Evolutionary conservation across 2,113 vertebrate species (phyloP), one percentile per base, ranked within the genome.

Genomic region (Isurus oxyrinchus): DNA sequence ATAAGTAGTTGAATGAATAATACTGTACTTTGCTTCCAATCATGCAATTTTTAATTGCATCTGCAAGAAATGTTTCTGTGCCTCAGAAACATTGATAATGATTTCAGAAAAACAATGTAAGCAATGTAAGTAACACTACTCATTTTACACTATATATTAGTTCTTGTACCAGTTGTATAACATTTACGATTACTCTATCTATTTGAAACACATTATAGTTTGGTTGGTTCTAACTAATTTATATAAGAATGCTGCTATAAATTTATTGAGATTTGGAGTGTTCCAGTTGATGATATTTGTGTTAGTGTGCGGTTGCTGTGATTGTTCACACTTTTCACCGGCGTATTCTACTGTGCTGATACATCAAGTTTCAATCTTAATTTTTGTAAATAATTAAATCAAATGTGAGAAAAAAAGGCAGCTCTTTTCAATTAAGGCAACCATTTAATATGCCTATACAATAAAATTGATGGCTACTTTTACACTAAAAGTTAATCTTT

Each of bases 141-240:
- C 49, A 87, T 25, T 87, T 23, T 53, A 87, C 21, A 87, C 23
- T 66, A 23, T 40, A 11, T 40, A 49, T 44, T 49, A 90, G 87
- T 59, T 57, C 59, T 0, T 90, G 19, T 94, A 94, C 57, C 55
- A 44, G 16, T n/a, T 87, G 23, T 87, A 53, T 49, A 53, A 87
- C 84, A 23, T 21, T 87, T 49, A 44, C 84, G 25, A 87, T 44
- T 87, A 49, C 84, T 53, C 44, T 87, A 23, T 94, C 35, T 94
- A 66, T 23, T 94, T 94, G 49, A 87, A 87, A 44, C 44, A 94
- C 57, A 94, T 94, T 63, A 88, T 90, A 94, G 61, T 23, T 23
- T 94, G 25, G n/a, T 44, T 44, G n/a, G 40, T 94, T 66, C 63
- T 49, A 87, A 53, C 63, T 19, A 53, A 14, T 87, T 87, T 67